phyloP scores from a whole-genome alignment of 1,140 invertebrate genomes.

The Manduca sexta region DNA sequence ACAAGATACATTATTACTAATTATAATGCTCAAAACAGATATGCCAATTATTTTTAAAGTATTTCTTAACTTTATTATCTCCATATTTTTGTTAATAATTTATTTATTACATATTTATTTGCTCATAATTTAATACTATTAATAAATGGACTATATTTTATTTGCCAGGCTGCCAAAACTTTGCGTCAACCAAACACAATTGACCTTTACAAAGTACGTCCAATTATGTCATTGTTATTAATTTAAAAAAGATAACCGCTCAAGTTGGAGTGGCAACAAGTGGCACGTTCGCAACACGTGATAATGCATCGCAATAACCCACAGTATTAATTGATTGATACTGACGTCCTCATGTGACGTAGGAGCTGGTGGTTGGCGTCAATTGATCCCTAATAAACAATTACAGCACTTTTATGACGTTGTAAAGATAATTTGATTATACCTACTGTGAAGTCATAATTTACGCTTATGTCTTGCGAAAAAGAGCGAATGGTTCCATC shows the following conservation, averaged over 20 bases:
- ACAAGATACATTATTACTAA: too few relatives aligned
- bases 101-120: too few relatives aligned
- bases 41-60: too few relatives aligned
- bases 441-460: neutral
- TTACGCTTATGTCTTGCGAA: neutral
- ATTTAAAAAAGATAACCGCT: conserved; percentile 4
- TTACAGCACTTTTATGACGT: too few relatives aligned
- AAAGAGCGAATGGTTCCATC: too few relatives aligned
- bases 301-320: neutral
- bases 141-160: too few relatives aligned
- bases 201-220: neutral
- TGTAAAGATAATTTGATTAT: neutral
- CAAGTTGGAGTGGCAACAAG: conserved; percentile 10
- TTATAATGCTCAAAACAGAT: too few relatives aligned
- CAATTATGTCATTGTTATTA: neutral
- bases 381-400: neutral
- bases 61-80: too few relatives aligned
- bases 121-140: too few relatives aligned
- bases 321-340: conserved; percentile 6
- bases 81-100: too few relatives aligned
- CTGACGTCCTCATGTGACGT: conserved; percentile 5
- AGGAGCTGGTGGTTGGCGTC: neutral
- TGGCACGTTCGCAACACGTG: conserved; percentile 2
- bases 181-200: neutral
- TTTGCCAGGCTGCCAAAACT: too few relatives aligned